These are phyloP conservation scores for Eupelmus urozonus DNA, from an alignment of 2,888 invertebrate genomes.

Conservation along the genomic window DNA sequence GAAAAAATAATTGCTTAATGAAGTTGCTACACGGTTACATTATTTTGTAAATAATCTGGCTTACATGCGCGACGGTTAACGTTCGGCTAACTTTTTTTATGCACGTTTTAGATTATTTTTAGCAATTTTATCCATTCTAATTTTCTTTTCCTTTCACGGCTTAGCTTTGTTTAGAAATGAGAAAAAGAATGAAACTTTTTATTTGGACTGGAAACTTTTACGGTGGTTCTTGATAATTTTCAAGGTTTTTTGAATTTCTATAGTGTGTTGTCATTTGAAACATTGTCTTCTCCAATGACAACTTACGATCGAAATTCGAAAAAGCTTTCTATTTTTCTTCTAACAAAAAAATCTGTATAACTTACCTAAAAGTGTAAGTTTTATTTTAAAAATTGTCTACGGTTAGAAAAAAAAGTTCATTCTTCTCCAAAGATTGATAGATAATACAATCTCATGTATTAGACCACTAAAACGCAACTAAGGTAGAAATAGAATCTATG, in stretches of 20 bases:
- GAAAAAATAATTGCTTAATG: background rate
- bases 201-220: no score
- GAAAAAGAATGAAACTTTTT: constrained; percentile 3
- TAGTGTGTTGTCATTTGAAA: no score
- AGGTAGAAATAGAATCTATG: constrained; percentile 70
- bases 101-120: constrained; percentile 30
- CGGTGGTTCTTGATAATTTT: no score
- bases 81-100: background rate
- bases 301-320: no score
- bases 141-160: constrained; percentile 13
- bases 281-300: no score
- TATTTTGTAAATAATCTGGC: background rate
- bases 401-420: constrained; percentile 1
- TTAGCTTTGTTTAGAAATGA: constrained; percentile 34
- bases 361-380: no score
- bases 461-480: constrained; percentile 34
- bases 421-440: background rate
- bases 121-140: background rate
- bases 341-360: no score
- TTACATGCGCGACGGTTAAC: background rate
- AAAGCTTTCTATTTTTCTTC: no score
- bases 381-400: no score
- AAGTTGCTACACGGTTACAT: background rate
- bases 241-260: no score
- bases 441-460: constrained; percentile 11